phyloP scores from a whole-genome alignment of 2,113 vertebrate species.

The Bos taurus region ARS-UCD2.0 NC_037353.1:1947001-1947500 shows the following conservation, averaged over 20 bases:
- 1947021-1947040: neutral
- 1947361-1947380: neutral
- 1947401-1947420: neutral
- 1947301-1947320: neutral
- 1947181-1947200: neutral
- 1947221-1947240: neutral
- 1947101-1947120: neutral
- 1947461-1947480: neutral
- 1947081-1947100: neutral
- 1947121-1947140: neutral
- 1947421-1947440: neutral
- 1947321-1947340: neutral
- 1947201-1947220: neutral
- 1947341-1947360: neutral
- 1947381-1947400: neutral
- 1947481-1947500: neutral
- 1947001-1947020: neutral
- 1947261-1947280: neutral
- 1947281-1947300: neutral
- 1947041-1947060: neutral
- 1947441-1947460: neutral
- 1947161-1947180: neutral
- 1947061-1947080: neutral
- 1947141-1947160: neutral
- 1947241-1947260: neutral